Evolutionary conservation across 2,797 vertebrate genomes (phyloP), one percentile per base, ranked within the genome.

Genomic region (Sphaeramia orbicularis): DNA sequence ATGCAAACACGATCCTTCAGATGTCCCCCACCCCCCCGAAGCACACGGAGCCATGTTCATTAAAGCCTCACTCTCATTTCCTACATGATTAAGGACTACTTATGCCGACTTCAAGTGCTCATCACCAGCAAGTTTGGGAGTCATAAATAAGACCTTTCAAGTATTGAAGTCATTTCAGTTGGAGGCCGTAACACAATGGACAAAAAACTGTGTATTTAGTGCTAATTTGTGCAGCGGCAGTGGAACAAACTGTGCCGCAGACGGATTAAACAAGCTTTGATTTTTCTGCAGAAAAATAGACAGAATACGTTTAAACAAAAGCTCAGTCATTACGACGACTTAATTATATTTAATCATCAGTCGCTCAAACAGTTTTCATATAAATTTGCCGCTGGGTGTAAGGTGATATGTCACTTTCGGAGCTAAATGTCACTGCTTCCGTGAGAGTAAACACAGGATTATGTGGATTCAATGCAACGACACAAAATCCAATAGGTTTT

Each of bases 1-100:
- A 51, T 68, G 72, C 74, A 80, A 75, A 86, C 76, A 71, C 50
- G 60, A 80, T 80, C 62, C 71, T 79, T 79, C 52, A 56, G 47
- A 78, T 62, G 57, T 69, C 52, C 32, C 44, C 62, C 50, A 37
- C 43, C 42, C 30, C 63, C 74, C 56, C 38, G 41, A 38, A 64
- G 67, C 50, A n/a, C 51, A 55, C 27, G 15, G 8, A 37, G 18
- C 38, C 35, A 30, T 7, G 76, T 15, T 72, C 57, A 71, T 84
- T 72, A 63, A 74, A 72, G 59, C 57, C 64, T 38, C 27, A 12
- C 58, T 60, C 64, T 78, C 69, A 53, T 76, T 80, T 76, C 59
- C 54, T 24, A 40, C 15, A 14, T 54, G 59, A 83, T 68, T 70
- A 50, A 61, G 65, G 37, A 60, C 64, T 71, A 61, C 68, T 77